Percentiles rank a stretch among this genome's conserved stretches.
These are phyloP conservation scores for Oostethus manadensis DNA, from an alignment of 2,113 vertebrate species.

Conservation along the genomic window DNA sequence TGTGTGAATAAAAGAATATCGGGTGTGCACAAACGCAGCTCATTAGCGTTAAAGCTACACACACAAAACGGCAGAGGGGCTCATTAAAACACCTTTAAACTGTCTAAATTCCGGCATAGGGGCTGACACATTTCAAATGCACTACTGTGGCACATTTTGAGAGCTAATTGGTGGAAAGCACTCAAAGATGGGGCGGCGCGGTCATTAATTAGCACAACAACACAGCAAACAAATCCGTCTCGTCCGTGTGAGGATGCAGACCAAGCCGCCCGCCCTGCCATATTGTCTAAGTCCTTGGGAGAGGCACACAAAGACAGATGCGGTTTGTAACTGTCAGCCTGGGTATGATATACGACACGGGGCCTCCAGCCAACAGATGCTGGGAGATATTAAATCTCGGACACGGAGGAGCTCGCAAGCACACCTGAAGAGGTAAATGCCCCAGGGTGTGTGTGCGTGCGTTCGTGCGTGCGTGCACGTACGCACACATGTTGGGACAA, in stretches of 20 bases:
- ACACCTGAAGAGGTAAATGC: constrained; percentile 47
- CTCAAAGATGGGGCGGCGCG: too few species aligned
- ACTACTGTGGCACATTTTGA: too few species aligned
- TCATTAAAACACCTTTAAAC: too few species aligned
- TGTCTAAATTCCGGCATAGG: too few species aligned
- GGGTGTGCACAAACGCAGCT: too few species aligned
- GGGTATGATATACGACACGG: constrained; percentile 64
- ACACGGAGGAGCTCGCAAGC: constrained; percentile 53
- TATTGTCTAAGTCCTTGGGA: constrained; percentile 71
- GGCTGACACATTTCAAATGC: too few species aligned
- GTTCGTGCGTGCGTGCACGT: not conserved
- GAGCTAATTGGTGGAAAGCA: too few species aligned
- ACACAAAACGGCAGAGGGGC: too few species aligned
- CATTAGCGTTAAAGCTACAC: too few species aligned
- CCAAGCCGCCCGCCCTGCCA: constrained; percentile 51
- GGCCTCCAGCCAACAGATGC: constrained; percentile 74
- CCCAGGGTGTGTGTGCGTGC: not conserved
- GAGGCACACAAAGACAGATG: constrained; percentile 64
- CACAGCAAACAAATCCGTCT: constrained; percentile 6
- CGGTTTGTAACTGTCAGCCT: constrained; percentile 72
- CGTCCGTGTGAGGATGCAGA: constrained; percentile 47
- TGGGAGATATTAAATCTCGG: constrained; percentile 71
- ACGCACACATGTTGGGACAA: too few species aligned
- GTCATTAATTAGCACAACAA: too few species aligned
- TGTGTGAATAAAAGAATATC: too few species aligned